These are phyloP conservation scores for Choloepus hoffmanni DNA, from an alignment of 2,113 vertebrate species.

Conservation along the genomic window DNA sequence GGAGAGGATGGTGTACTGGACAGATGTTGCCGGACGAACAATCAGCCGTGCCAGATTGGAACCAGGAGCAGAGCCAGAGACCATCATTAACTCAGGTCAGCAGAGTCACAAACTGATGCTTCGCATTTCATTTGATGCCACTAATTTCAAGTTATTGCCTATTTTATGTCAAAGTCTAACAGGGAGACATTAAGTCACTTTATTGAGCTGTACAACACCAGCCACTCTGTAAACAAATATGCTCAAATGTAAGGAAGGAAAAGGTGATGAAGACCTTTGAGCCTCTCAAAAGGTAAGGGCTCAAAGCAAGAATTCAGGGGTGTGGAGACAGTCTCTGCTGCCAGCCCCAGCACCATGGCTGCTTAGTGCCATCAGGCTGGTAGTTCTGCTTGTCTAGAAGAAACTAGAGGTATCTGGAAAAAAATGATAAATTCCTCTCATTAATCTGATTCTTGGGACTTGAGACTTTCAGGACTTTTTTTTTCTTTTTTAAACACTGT, in stretches of 20 bases:
- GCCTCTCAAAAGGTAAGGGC: not conserved
- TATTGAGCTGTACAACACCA: not conserved
- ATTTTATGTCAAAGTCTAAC: not conserved
- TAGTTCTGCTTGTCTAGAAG: not conserved
- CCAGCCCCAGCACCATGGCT: not conserved
- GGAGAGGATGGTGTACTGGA: slow-evolving; percentile 96
- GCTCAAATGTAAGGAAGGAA: not conserved
- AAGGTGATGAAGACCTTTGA: not conserved
- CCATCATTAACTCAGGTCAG: slow-evolving; percentile 91
- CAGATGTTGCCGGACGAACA: slow-evolving; percentile 93
- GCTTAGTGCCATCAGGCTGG: not conserved
- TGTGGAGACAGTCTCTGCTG: not conserved
- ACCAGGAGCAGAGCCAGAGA: slow-evolving; percentile 93
- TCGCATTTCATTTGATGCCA: not conserved
- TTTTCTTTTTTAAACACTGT: not conserved
- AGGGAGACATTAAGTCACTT: not conserved
- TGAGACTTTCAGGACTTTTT: not conserved
- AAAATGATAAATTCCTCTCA: not conserved
- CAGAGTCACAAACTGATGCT: not conserved
- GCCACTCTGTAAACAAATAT: not conserved
- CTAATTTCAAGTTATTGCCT: not conserved
- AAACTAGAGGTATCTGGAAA: not conserved
- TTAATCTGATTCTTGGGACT: not conserved
- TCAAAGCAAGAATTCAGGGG: not conserved
- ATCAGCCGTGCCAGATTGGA: slow-evolving; percentile 92